Conservation (phyloP, 2,797 vertebrate genomes). For the Catharus ustulatus region DNA sequence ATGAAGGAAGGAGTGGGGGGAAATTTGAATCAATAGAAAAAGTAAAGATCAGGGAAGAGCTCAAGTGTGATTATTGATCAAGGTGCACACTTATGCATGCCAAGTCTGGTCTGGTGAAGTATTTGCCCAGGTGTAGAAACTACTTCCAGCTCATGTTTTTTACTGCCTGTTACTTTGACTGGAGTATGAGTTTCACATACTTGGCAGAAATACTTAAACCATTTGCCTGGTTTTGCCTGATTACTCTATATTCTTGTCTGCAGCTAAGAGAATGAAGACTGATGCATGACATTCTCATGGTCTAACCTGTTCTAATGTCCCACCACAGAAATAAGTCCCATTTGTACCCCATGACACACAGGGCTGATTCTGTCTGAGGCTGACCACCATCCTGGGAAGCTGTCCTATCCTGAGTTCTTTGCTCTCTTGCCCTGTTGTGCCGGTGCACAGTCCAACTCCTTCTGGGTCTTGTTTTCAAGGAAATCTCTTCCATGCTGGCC, state of each 20-base stretch:
- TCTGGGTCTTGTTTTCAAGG: neutral
- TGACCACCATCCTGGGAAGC: neutral
- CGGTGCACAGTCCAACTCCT: neutral
- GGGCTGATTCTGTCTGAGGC: neutral
- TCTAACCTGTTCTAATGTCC: neutral
- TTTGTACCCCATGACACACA: rapidly evolving
- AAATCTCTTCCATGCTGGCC: neutral
- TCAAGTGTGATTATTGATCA: neutral
- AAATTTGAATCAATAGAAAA: neutral
- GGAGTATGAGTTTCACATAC: neutral
- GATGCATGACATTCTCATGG: neutral
- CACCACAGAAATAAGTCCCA: rapidly evolving
- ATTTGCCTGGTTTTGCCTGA: neutral
- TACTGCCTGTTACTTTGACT: neutral
- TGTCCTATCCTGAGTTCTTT: rapidly evolving
- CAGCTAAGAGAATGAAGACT: neutral
- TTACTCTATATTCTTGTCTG: rapidly evolving
- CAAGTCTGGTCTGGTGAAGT: neutral
- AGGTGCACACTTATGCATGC: neutral
- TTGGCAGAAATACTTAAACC: neutral
- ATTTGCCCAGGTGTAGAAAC: neutral
- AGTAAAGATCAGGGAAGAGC: neutral
- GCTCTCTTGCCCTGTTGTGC: neutral
- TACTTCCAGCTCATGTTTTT: neutral
- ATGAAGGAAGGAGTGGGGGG: neutral